Evolutionary conservation across 2,113 vertebrate species (phyloP).

Genomic region (Oplegnathus fasciatus): DNA sequence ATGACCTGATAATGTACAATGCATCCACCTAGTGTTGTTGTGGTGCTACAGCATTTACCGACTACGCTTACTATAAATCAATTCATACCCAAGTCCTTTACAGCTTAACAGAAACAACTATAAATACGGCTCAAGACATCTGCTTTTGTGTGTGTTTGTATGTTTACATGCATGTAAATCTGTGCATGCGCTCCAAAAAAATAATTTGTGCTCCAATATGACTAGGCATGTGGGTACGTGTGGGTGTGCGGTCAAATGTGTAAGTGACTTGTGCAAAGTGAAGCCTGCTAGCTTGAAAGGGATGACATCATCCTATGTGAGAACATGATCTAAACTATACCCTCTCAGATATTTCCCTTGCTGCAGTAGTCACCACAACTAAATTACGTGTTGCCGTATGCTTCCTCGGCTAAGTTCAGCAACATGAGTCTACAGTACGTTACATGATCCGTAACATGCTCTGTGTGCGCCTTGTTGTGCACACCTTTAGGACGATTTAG

Average conservation of each 20-base stretch:
- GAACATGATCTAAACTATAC: constrained; percentile 66
- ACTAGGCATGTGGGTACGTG: constrained; percentile 6
- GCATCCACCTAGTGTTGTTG: background rate
- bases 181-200: background rate
- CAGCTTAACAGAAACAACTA: background rate
- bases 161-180: constrained; percentile 6
- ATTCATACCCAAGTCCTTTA: constrained; percentile 4
- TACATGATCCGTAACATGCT: constrained; percentile 30
- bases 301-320: constrained; percentile 65
- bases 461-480: background rate
- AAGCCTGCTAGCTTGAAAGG: constrained; percentile 55
- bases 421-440: constrained; percentile 11
- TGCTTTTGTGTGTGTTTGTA: background rate
- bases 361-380: constrained; percentile 50
- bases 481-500: background rate
- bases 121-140: background rate
- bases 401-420: constrained; percentile 23
- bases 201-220: background rate
- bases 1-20: constrained; percentile 5
- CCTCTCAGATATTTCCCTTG: constrained; percentile 46
- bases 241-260: constrained; percentile 41
- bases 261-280: constrained; percentile 42
- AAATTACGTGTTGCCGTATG: constrained; percentile 58
- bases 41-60: background rate
- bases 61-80: background rate